Percentiles rank a stretch among this genome's conserved stretches.
Evolutionary conservation across 1,140 invertebrate species (phyloP).

Genomic region (Nasonia longicornis): DNA sequence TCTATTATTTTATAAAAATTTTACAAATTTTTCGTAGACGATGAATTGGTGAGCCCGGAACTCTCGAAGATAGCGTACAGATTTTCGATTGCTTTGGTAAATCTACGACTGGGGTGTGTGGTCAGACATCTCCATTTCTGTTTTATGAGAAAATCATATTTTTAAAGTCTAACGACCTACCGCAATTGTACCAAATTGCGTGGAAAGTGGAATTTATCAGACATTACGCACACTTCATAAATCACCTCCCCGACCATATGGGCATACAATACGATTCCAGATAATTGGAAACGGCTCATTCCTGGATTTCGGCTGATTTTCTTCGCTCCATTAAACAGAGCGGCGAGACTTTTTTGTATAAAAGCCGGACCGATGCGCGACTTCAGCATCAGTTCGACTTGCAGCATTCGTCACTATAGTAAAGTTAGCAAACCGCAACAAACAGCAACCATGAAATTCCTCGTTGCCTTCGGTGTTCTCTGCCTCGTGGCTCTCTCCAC

Average conservation of each 20-base stretch:
- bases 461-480: conserved; percentile 6
- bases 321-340: background rate
- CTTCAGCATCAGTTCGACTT: background rate
- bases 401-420: background rate
- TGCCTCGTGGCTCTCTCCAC: conserved; percentile 2
- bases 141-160: no score
- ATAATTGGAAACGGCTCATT: background rate
- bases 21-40: no score
- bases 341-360: background rate
- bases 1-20: no score
- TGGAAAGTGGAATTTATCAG: no score
- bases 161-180: no score
- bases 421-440: background rate
- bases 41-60: no score
- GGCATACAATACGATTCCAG: no score
- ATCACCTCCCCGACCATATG: background rate
- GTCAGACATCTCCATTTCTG: no score
- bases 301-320: background rate
- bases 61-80: no score
- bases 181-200: no score
- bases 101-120: no score
- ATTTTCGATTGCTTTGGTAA: no score
- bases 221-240: background rate
- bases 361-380: background rate
- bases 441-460: background rate